These are phyloP conservation scores for Bombyx mandarina DNA, from an alignment of 1,140 invertebrate species.

Conservation along the genomic window DNA sequence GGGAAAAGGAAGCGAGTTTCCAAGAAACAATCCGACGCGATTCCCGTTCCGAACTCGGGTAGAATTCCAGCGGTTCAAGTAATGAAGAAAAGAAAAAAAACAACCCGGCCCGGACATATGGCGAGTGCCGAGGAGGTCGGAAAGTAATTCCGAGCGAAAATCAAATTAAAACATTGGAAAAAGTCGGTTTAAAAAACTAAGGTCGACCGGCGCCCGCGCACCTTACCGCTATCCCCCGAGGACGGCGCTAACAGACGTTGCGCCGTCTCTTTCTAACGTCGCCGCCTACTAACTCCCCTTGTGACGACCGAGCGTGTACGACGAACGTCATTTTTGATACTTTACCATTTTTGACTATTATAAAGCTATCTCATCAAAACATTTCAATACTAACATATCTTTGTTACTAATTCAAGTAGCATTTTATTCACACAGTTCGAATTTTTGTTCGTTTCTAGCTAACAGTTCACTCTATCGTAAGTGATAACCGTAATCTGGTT, in stretches of 20 bases:
- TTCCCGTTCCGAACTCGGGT: conserved; percentile 10
- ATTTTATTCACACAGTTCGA: too few relatives aligned
- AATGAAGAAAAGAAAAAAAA: conserved; percentile 2
- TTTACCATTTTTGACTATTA: too few relatives aligned
- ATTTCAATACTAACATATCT: too few relatives aligned
- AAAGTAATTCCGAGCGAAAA: conserved; percentile 20
- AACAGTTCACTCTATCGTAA: too few relatives aligned
- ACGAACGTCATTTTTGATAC: conserved; percentile 23
- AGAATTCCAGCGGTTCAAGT: background rate
- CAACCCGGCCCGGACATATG: background rate
- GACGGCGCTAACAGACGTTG: conserved; percentile 10
- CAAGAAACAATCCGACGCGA: conserved; percentile 4
- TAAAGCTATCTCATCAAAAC: too few relatives aligned
- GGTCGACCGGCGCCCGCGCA: conserved; percentile 31
- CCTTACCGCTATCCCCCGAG: conserved; percentile 30
- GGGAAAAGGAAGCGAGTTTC: conserved; percentile 11
- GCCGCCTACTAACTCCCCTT: conserved; percentile 27
- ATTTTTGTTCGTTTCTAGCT: too few relatives aligned
- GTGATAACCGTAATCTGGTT: too few relatives aligned
- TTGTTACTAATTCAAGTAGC: too few relatives aligned
- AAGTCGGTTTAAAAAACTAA: conserved; percentile 28
- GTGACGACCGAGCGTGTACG: conserved; percentile 9
- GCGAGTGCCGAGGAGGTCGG: conserved; percentile 5
- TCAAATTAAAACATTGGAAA: conserved; percentile 21
- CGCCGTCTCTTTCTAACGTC: conserved; percentile 18